A percentile compares a stretch with the other conserved stretches of the same genome.
Conservation (phyloP, 2,888 invertebrate genomes). For the Drosophila pegasa region DNA sequence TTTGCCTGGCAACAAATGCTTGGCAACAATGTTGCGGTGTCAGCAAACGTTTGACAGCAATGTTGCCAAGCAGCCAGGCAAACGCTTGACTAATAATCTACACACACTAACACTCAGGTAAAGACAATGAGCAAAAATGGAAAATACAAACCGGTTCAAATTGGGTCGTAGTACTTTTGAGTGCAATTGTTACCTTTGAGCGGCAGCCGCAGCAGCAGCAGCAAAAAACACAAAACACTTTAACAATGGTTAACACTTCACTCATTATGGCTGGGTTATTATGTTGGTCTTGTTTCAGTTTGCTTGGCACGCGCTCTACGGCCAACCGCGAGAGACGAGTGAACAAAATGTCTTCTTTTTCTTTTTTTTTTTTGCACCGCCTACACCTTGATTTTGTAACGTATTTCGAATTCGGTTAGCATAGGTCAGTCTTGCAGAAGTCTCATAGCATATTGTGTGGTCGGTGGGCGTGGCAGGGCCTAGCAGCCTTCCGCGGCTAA, state of each 20-base stretch:
- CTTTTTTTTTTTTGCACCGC: slow-evolving; percentile 13
- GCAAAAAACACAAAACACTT: slow-evolving; percentile 12
- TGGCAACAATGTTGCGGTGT: slow-evolving; percentile 46
- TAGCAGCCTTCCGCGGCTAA: slow-evolving; percentile 49
- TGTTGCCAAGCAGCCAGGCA: slow-evolving; percentile 39
- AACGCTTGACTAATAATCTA: slow-evolving; percentile 35
- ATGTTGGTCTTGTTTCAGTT: slow-evolving; percentile 66
- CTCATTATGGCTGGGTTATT: slow-evolving; percentile 70
- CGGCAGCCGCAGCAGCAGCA: slow-evolving; percentile 33
- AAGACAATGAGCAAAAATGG: slow-evolving; percentile 44
- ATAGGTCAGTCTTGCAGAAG: slow-evolving; percentile 59
- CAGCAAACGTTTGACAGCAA: slow-evolving; percentile 37
- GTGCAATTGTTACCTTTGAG: slow-evolving; percentile 81
- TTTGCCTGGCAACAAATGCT: slow-evolving; percentile 66
- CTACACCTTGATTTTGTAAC: slow-evolving; percentile 65
- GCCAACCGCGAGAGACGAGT: background rate
- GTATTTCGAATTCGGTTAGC: slow-evolving; percentile 67
- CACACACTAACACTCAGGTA: slow-evolving; percentile 1
- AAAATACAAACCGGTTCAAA: slow-evolving; percentile 79
- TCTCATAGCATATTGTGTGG: too few relatives aligned
- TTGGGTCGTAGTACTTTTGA: slow-evolving; percentile 83
- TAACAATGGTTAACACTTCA: slow-evolving; percentile 50
- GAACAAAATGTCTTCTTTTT: background rate
- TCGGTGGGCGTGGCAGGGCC: slow-evolving; percentile 37
- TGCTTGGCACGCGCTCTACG: slow-evolving; percentile 72